Evolutionary conservation across 2,797 vertebrate genomes (phyloP), one percentile per base, ranked within the genome.

Genomic region (Sus cebifrons): DNA sequence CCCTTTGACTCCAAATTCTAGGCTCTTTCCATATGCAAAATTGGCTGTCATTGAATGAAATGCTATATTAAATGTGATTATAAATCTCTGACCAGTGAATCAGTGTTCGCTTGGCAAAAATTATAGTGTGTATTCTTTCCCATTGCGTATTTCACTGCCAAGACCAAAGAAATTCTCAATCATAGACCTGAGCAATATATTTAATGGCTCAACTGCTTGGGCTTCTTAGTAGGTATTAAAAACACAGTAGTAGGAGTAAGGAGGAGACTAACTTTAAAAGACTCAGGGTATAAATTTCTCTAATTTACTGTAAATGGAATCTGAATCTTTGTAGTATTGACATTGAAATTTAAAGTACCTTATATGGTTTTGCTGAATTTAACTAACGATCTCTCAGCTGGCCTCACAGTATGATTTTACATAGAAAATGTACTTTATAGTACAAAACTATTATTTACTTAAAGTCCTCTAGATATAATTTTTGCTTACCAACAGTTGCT

Each of bases 141-240:
- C 5, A 21, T 74, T 65, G 60, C 4, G 4, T 93, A 36, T 86
- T 77, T 87, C 23, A 54, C 29, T 89, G 52, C 89, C 49, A 77
- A 86, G 9, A 96, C 71, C 62, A 71, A 78, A 95, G 77, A 85
- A n/a, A 62, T 92, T 81, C 65, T 74, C 77, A 49, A 12, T 56
- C 64, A 25, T 25, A 85, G 29, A 75, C 25, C n/a, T n/a, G 13
- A 82, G 23, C 23, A 74, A 20, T 54, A 6, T 64, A 49, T 81
- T 89, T 90, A 89, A 40, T 44, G 27, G 17, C 11, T 89, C 23
- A 70, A 5, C 71, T 83, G 25, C 79, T 68, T 94, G 92, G 64
- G 18, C 70, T 95, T 86, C 74, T 86, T 29, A 17, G 56, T 91
- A 64, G 32, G 25, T n/a, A 58, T 77, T 58, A 78, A 65, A 67